Conservation (phyloP, 2,113 vertebrate genomes). For the Xiphophorus maculatus region DNA sequence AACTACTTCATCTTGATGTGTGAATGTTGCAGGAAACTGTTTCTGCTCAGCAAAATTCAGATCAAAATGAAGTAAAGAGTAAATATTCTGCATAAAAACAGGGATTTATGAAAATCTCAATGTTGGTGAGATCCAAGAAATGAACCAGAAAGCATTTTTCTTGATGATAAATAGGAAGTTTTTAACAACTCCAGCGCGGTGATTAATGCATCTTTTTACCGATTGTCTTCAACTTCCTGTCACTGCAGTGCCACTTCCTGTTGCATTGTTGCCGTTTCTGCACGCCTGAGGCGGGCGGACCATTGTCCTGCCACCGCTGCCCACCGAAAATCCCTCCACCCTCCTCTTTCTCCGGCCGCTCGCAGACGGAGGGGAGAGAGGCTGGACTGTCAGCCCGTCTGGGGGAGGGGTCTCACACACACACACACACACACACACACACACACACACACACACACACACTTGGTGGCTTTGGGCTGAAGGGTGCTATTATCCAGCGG, state of each 20-base stretch:
- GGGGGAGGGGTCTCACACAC: slow-evolving; percentile 36
- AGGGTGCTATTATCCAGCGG: slow-evolving; percentile 74
- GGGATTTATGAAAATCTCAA: too few relatives aligned
- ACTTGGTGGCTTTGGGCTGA: slow-evolving; percentile 69
- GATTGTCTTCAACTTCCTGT: slow-evolving; percentile 62
- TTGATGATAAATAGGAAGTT: background rate
- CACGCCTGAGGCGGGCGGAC: slow-evolving; percentile 1
- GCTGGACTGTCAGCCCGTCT: slow-evolving; percentile 23
- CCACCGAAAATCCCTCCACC: slow-evolving; percentile 27
- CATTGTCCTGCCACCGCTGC: slow-evolving; percentile 30
- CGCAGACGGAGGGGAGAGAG: background rate
- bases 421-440: too few relatives aligned
- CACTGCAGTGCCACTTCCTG: slow-evolving; percentile 63
- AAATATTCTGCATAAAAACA: too few relatives aligned
- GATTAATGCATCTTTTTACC: slow-evolving; percentile 23
- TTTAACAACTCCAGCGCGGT: background rate
- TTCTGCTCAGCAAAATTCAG: too few relatives aligned
- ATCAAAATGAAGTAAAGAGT: too few relatives aligned
- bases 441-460: too few relatives aligned
- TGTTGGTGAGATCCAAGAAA: too few relatives aligned
- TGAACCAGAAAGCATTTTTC: background rate
- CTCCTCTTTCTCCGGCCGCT: background rate
- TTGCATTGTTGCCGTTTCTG: slow-evolving; percentile 24
- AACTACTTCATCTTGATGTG: too few relatives aligned
- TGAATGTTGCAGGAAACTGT: too few relatives aligned